Evolutionary conservation across 1,140 invertebrate genomes (phyloP).

Genomic region (Papilio helenus): DNA sequence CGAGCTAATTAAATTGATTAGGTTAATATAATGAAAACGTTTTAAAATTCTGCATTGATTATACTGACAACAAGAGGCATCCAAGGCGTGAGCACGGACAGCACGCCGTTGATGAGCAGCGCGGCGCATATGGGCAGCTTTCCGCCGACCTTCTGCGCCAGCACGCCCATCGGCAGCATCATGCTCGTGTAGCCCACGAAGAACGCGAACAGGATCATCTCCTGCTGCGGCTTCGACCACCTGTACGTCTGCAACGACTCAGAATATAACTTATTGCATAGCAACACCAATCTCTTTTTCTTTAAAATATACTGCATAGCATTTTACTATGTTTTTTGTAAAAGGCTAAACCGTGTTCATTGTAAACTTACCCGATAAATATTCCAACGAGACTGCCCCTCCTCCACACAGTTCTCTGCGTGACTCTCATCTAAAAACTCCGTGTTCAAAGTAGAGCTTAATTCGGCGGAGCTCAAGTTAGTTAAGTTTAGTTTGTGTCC

Average conservation of each 20-base stretch:
- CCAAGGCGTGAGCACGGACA: constrained; percentile 66
- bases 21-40: not conserved
- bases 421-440: not conserved
- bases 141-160: constrained; percentile 84
- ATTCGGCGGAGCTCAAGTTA: not conserved
- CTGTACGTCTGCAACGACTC: constrained; percentile 72
- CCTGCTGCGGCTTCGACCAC: constrained; percentile 84
- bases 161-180: constrained; percentile 84
- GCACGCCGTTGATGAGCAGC: constrained; percentile 57
- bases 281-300: not conserved
- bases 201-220: constrained; percentile 85
- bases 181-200: constrained; percentile 78
- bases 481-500: not conserved
- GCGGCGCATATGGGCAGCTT: constrained; percentile 72
- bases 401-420: not conserved
- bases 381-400: constrained; percentile 43
- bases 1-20: not conserved
- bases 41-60: not conserved
- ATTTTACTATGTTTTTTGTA: not conserved
- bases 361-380: constrained; percentile 49
- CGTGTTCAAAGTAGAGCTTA: not conserved
- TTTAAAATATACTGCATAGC: no score
- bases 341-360: not conserved
- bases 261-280: not conserved
- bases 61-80: constrained; percentile 57